phyloP scores from a whole-genome alignment of 2,888 invertebrate genomes.

The Eretmocerus hayati region DNA sequence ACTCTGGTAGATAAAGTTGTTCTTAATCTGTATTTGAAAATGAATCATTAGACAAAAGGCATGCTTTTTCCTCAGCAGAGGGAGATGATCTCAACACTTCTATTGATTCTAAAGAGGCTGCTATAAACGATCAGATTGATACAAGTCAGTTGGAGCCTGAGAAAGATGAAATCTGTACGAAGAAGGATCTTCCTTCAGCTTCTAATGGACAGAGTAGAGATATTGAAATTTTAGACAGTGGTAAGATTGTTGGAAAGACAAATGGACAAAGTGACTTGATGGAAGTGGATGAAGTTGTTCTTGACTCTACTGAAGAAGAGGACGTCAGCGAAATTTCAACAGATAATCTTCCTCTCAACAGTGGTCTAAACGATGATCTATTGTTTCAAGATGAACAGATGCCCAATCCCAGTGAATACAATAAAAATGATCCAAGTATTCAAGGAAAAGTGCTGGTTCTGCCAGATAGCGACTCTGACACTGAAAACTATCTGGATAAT shows the following conservation, averaged over 20 bases:
- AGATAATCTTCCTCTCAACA: slow-evolving; percentile 1
- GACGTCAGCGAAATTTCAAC: slow-evolving; percentile 29
- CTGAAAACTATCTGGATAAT: slow-evolving; percentile 56
- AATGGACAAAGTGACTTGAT: slow-evolving; percentile 10
- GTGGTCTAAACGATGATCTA: slow-evolving; percentile 9
- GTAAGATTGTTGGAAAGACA: slow-evolving; percentile 8
- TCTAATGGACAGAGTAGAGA: no score
- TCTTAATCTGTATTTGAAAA: neutral
- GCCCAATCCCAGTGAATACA: slow-evolving; percentile 16
- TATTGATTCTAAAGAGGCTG: neutral
- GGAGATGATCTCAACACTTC: neutral
- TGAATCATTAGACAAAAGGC: no score
- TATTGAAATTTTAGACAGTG: slow-evolving; percentile 16
- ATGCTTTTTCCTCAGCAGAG: neutral
- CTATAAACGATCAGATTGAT: no score
- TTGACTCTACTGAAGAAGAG: slow-evolving; percentile 36
- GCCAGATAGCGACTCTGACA: slow-evolving; percentile 61
- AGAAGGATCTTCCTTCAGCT: no score
- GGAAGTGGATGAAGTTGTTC: slow-evolving; percentile 28
- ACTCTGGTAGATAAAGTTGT: no score
- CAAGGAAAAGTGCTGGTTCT: slow-evolving; percentile 53
- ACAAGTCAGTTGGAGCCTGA: no score
- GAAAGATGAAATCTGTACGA: no score
- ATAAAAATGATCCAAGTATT: slow-evolving; percentile 27
- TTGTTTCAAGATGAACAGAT: slow-evolving; percentile 12